phyloP scores from a whole-genome alignment of 2,797 vertebrate species.

The Amblyopsis hoosieri region DNA sequence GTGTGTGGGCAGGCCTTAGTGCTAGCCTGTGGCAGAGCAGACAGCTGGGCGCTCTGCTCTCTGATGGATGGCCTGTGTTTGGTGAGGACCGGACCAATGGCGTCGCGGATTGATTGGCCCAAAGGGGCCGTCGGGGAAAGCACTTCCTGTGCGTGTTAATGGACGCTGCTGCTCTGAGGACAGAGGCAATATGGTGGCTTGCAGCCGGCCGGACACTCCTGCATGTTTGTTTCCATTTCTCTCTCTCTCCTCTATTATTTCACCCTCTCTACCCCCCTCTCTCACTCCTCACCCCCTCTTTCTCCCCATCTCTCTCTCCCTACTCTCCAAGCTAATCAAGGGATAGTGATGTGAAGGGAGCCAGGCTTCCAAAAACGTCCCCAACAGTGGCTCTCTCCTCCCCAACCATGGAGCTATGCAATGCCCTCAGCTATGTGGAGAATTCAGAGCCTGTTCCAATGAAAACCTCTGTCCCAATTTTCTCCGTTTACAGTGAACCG shows the following conservation, averaged over 20 bases:
- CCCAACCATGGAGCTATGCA: constrained; percentile 11
- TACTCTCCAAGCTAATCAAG: constrained; percentile 60
- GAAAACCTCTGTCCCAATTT: constrained; percentile 4
- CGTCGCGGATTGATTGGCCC: constrained; percentile 72
- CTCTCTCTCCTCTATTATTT: constrained; percentile 9
- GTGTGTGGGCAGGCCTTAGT: constrained; percentile 60
- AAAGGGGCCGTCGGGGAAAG: constrained; percentile 68
- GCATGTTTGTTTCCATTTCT: constrained; percentile 44
- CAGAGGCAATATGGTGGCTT: constrained; percentile 64
- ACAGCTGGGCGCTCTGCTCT: constrained; percentile 61
- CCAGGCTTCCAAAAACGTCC: constrained; percentile 41
- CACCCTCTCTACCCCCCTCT: constrained; percentile 14
- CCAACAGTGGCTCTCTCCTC: constrained; percentile 18
- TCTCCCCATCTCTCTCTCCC: constrained; percentile 23
- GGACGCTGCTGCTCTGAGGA: constrained; percentile 52
- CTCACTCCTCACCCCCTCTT: constrained; percentile 1
- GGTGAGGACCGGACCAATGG: constrained; percentile 64
- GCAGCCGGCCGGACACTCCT: constrained; percentile 50
- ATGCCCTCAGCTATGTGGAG: constrained; percentile 5
- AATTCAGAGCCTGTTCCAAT: constrained; percentile 1
- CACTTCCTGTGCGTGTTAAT: constrained; percentile 79
- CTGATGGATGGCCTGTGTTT: constrained; percentile 71
- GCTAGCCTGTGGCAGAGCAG: constrained; percentile 63
- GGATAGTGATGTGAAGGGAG: constrained; percentile 49
- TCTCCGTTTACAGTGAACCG: neutral